Evolutionary conservation across 2,113 vertebrate species (phyloP), one percentile per base, ranked within the genome.

Genomic region (Dryoscopus gambensis): DNA sequence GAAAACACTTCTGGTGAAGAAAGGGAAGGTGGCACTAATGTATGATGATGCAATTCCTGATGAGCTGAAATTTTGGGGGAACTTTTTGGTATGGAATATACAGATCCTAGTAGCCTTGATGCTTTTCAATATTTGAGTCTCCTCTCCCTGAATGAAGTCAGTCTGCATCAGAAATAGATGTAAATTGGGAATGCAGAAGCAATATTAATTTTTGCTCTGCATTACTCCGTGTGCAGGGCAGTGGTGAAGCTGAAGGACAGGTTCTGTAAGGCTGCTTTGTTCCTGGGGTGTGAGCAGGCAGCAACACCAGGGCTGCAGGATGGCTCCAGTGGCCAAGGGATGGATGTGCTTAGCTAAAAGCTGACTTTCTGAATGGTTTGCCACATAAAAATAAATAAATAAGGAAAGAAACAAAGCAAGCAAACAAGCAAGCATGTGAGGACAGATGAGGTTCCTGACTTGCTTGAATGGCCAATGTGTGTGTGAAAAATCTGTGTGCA

Each of bases 201-300:
- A 78, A 19, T 19, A 9, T 3, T 53, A 37, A 27, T 57, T 37
- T 74, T 50, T 52, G 15, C 30, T 68, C 20, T 27, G 33, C 13
- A 2, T 33, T 30, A 22, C 18, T 69, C 14, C 14, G 8, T 4
- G 25, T 7, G 40, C 7, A 50, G 25, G 44, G 50, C 3, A 4
- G 33, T 3, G 49, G 5, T 10, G 57, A 82, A 46, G 39, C 56
- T 37, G 47, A 31, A 31, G 30, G 68, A 25, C 25, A 28, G 31
- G 33, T 13, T 37, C 23, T 3, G 1, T 1, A 13, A 24, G 39
- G 40, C 35, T 39, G 30, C 0, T 0, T 1, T 25, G 46, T 5
- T 2, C 50, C 24, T 18, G 18, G 20, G 56, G 1, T 14, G 4
- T 4, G 19, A 80, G 49, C 15, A 60, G 71, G 15, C 63, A 77